phyloP scores from a whole-genome alignment of 2,113 vertebrate genomes.

The Albula goreensis region DNA sequence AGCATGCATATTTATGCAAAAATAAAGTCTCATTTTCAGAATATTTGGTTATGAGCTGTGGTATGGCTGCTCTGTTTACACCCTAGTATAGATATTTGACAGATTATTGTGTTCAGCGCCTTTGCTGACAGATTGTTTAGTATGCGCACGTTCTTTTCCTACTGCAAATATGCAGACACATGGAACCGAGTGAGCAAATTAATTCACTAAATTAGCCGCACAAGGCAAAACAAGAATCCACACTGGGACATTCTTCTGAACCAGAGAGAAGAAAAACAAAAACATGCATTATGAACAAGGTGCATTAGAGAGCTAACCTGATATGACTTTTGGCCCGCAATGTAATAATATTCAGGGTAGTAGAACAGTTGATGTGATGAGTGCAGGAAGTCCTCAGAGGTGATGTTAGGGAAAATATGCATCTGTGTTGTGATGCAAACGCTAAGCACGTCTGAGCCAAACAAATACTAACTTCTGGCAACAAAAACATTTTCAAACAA shows the following conservation, averaged over 20 bases:
- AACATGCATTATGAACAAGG: not conserved
- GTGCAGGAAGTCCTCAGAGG: not conserved
- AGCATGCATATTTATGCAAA: not conserved
- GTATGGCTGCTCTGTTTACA: not conserved
- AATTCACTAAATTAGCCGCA: no score
- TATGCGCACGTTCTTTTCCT: no score
- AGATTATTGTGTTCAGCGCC: not conserved
- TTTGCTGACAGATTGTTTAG: not conserved
- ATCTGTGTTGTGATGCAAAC: not conserved
- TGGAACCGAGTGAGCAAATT: no score
- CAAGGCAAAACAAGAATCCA: not conserved
- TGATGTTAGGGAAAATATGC: not conserved
- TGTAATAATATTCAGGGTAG: not conserved
- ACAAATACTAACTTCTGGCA: not conserved
- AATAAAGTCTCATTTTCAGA: not conserved
- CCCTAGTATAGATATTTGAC: not conserved
- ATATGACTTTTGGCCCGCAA: not conserved
- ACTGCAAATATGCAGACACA: no score
- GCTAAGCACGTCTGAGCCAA: not conserved
- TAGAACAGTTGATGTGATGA: not conserved
- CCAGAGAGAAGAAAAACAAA: not conserved
- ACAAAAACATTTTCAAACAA: no score
- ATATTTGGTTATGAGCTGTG: not conserved
- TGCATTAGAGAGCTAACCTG: not conserved
- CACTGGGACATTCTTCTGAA: not conserved